phyloP scores from a whole-genome alignment of 1,140 invertebrate genomes.

The Euura lappo region DNA sequence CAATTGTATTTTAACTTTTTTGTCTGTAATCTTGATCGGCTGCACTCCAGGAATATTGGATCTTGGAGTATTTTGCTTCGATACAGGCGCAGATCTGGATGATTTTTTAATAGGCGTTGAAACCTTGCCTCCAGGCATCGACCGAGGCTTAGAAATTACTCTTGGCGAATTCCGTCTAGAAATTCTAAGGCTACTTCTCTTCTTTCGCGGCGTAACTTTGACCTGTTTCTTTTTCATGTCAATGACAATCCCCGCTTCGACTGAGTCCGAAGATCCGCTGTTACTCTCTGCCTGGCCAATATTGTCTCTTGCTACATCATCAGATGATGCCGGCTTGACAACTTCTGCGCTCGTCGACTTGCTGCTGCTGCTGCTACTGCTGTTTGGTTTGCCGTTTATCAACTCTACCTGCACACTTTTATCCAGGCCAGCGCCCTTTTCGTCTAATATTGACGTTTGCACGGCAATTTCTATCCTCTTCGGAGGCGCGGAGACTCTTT shows the following conservation, averaged over 20 bases:
- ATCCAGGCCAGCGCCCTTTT: conserved; percentile 33
- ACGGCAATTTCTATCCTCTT: conserved; percentile 42
- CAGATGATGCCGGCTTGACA: neutral
- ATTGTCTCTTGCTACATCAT: conserved; percentile 8
- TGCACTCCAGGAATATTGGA: conserved; percentile 10
- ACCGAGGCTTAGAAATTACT: conserved; percentile 29
- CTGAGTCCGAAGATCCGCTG: conserved; percentile 35
- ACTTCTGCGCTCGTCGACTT: neutral
- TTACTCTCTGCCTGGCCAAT: conserved; percentile 28
- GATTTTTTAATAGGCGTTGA: conserved; percentile 29
- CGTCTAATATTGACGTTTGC: conserved; percentile 35
- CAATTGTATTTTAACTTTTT: conserved; percentile 24
- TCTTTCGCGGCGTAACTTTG: conserved; percentile 40
- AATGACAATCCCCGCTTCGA: conserved; percentile 38
- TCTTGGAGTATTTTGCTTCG: conserved; percentile 28
- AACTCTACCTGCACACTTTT: conserved; percentile 49
- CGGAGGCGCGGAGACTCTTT: conserved; percentile 13
- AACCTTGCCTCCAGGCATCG: conserved; percentile 27
- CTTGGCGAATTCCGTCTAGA: conserved; percentile 22
- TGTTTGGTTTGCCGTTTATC: conserved; percentile 14
- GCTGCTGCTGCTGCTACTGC: conserved; percentile 14
- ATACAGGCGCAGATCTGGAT: conserved; percentile 30
- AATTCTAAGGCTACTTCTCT: conserved; percentile 21
- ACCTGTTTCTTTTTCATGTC: conserved; percentile 42
- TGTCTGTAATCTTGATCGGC: neutral